These are phyloP conservation scores for Euura saliciscinereae DNA, from an alignment of 1,140 invertebrate species.

Conservation along the genomic window DNA sequence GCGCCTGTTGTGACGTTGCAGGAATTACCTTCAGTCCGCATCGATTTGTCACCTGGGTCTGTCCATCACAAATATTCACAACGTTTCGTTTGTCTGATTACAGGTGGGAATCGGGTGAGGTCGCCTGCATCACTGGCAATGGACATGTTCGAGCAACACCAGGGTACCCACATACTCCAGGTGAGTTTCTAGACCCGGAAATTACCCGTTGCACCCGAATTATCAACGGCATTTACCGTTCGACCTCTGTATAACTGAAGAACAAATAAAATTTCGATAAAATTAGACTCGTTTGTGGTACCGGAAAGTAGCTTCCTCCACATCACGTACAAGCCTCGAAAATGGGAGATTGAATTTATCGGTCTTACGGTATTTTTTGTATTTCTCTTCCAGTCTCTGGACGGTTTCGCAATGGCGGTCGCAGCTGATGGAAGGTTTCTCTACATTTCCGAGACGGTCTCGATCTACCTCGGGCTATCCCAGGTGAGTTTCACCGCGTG, in stretches of 20 bases:
- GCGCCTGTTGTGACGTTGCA: too few species aligned
- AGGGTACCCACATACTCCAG: conserved; percentile 97
- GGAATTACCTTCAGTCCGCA: too few species aligned
- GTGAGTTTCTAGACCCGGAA: conserved; percentile 59
- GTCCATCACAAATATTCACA: too few species aligned
- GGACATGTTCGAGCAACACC: conserved; percentile 93
- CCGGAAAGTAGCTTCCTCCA: too few species aligned
- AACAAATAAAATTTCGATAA: too few species aligned
- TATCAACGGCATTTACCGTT: too few species aligned
- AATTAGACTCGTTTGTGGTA: too few species aligned
- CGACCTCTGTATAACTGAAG: too few species aligned
- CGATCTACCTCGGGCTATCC: conserved; percentile 97
- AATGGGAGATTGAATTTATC: not conserved
- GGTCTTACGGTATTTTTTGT: not conserved
- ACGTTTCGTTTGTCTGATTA: conserved; percentile 51
- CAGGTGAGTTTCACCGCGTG: conserved; percentile 74
- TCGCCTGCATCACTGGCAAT: conserved; percentile 70
- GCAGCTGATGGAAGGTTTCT: conserved; percentile 95
- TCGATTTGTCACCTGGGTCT: too few species aligned
- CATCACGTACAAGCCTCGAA: not conserved
- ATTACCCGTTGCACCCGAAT: not conserved
- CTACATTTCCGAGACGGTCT: conserved; percentile 98
- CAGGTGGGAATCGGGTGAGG: conserved; percentile 75
- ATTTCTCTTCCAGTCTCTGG: conserved; percentile 81
- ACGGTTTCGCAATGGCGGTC: conserved; percentile 94